These are phyloP conservation scores for Drosophila auraria DNA, from an alignment of 1,140 invertebrate species.

Conservation along the genomic window DNA sequence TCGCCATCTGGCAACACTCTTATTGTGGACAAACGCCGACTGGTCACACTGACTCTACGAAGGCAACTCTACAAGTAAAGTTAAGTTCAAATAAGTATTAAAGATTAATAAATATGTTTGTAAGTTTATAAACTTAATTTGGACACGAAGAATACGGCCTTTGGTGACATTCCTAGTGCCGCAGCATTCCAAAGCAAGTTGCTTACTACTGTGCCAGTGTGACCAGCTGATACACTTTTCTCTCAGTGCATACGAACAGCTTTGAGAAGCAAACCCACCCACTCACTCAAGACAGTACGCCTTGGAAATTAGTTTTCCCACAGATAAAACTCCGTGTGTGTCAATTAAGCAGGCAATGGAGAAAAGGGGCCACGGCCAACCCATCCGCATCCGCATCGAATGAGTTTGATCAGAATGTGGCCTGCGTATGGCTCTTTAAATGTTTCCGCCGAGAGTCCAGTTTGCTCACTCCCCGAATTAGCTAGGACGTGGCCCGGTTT, in stretches of 20 bases:
- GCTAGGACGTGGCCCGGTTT: conserved; percentile 24
- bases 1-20: no score
- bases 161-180: neutral
- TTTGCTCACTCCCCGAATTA: conserved; percentile 19
- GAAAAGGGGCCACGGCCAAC: conserved; percentile 31
- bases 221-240: neutral
- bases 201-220: no score
- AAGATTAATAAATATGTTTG: no score
- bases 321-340: conserved; percentile 76
- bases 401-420: conserved; percentile 77
- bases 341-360: conserved; percentile 70
- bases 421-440: conserved; percentile 70
- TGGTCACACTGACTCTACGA: no score
- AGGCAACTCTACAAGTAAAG: no score
- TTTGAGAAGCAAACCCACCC: conserved; percentile 10
- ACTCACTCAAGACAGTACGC: conserved; percentile 54
- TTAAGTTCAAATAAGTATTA: no score
- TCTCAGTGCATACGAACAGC: neutral
- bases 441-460: conserved; percentile 37
- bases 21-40: no score
- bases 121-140: no score
- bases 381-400: conserved; percentile 53
- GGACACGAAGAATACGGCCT: no score
- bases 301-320: conserved; percentile 80
- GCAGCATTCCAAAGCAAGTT: neutral